phyloP scores from a whole-genome alignment of 2,797 vertebrate species.

The Fringilla coelebs region DNA sequence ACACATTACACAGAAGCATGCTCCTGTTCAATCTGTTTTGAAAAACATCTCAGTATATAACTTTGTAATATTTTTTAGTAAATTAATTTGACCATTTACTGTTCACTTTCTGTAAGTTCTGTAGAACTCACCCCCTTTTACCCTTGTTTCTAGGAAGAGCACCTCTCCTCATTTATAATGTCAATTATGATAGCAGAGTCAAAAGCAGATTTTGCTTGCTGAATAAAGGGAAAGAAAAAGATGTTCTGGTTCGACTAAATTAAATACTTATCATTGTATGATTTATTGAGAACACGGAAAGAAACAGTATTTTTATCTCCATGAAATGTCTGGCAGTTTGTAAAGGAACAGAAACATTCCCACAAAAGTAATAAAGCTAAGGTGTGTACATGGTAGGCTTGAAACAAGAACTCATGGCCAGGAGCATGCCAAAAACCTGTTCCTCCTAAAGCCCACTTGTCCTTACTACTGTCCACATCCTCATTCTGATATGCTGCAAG shows the following conservation, averaged over 20 bases:
- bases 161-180: neutral
- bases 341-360: neutral
- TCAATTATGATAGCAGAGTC: neutral
- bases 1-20: neutral
- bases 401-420: neutral
- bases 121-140: neutral
- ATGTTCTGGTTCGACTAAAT: neutral
- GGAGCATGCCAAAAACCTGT: neutral
- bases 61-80: accelerated
- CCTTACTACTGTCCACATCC: neutral
- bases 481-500: neutral
- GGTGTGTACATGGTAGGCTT: neutral
- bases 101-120: neutral
- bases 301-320: neutral
- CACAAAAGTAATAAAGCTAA: neutral
- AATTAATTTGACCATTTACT: neutral
- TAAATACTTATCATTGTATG: neutral
- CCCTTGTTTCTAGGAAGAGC: neutral
- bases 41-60: neutral
- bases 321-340: neutral
- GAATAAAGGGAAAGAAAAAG: neutral
- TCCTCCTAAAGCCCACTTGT: neutral
- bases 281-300: neutral
- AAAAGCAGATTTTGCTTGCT: neutral
- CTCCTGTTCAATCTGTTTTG: neutral